Evolutionary conservation across 2,888 invertebrate species (phyloP), one percentile per base, ranked within the genome.

Genomic region (Diloba caeruleocephala): DNA sequence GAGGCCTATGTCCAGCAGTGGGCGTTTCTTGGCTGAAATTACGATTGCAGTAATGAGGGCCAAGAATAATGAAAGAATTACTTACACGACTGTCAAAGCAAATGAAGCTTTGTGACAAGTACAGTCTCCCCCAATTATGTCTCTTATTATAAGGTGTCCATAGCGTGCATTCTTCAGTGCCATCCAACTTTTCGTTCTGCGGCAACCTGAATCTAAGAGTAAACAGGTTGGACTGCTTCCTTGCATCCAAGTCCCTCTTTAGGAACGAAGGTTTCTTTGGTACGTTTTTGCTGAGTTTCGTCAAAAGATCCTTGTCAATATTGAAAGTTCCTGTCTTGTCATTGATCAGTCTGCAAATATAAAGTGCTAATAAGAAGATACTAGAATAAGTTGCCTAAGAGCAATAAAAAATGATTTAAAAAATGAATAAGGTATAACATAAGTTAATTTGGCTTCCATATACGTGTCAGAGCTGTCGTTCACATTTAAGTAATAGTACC

Each of bases 141-240:
- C 96, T 96, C 84, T 98, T 98, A 82, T 98, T 97, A 84, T 98
- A 99, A 0, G 99, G 99, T 1, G 99, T 98, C 97, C 98, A 98
- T 45, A 99, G 90, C 7, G 97, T 96, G 79, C 98, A 98, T 78
- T 98, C 97, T 44, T 98, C 97, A 33, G 97, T 96, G 0, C 99
- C 99, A 89, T 99, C 99, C 52, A 99, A 92, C 85, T 98, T 98
- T 91, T 99, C 99, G 19, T 93, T 94, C 54, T 96, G 95, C 0
- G 99, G 99, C 70, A 99, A 95, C 67, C 98, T 94, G 81, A 98
- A 98, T 77, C 96, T 95, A 69, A 97, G 91, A 25, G 97, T 95
- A 87, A 98, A 99, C 29, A 97, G 96, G 87, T 99, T 99, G 13
- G 98, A 99, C 78, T 98, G 97, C 57, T 98, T 97, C 71, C 98